Evolutionary conservation across 1,140 invertebrate species (phyloP).

Genomic region (Nebria ingens): DNA sequence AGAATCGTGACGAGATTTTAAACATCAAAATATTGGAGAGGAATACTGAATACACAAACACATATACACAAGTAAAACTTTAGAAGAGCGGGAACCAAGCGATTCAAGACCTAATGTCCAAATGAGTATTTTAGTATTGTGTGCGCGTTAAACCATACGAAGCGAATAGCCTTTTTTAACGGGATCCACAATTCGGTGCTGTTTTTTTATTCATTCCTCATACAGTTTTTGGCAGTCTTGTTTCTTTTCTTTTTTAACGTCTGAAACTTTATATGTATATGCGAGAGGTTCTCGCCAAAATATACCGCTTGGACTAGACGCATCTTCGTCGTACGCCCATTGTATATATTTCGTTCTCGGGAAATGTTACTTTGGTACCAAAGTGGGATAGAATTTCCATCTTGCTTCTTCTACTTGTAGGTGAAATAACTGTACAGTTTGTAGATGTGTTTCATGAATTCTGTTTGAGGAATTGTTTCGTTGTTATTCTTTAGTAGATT

Average conservation of each 20-base stretch:
- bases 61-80: no score
- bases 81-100: neutral
- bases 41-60: neutral
- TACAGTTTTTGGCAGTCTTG: neutral
- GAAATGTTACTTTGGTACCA: no score
- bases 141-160: neutral
- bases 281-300: neutral
- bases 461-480: no score
- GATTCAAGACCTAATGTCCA: neutral
- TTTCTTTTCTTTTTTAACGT: neutral
- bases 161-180: conserved; percentile 5
- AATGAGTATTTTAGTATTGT: conserved; percentile 1
- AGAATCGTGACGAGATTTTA: conserved; percentile 4
- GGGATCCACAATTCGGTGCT: neutral
- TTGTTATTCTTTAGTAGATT: no score
- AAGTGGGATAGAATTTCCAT: no score
- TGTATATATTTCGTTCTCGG: no score
- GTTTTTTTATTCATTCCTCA: neutral
- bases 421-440: no score
- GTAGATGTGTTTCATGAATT: no score
- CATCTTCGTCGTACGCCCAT: neutral
- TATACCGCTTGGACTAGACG: neutral
- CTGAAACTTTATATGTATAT: neutral
- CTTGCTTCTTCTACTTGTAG: no score
- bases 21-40: conserved; percentile 6